Conservation (phyloP, 2,797 vertebrate species). For the Arnoldichthys spilopterus region DNA sequence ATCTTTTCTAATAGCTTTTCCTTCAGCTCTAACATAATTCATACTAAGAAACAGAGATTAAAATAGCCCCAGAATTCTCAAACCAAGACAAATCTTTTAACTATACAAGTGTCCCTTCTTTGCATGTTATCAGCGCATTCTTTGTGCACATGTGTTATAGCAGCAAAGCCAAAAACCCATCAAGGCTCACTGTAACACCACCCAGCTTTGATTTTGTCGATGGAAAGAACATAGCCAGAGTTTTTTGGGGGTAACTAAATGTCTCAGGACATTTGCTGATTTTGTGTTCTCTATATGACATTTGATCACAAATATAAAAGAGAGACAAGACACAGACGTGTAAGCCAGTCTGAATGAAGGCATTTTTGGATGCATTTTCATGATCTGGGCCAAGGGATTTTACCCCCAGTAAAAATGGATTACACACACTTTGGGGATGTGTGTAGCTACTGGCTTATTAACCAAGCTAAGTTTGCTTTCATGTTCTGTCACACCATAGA, state of each 20-base stretch:
- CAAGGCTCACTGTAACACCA: neutral
- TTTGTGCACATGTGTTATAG: neutral
- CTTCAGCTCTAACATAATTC: neutral
- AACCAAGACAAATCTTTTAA: conserved; percentile 17
- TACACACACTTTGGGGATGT: conserved; percentile 39
- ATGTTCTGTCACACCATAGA: conserved; percentile 36
- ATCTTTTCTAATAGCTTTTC: conserved; percentile 31
- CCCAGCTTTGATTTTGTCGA: conserved; percentile 24
- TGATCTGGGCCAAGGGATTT: conserved; percentile 51
- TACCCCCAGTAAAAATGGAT: conserved; percentile 41
- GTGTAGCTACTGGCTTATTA: conserved; percentile 45
- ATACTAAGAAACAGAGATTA: neutral
- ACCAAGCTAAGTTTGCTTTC: conserved; percentile 45
- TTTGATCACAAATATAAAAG: conserved; percentile 22
- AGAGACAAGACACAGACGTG: conserved; percentile 27
- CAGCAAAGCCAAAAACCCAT: neutral
- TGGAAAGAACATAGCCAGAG: neutral
- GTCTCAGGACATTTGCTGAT: neutral
- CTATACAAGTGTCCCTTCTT: neutral
- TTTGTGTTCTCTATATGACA: conserved; percentile 2
- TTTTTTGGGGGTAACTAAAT: neutral
- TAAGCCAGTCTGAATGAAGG: conserved; percentile 15
- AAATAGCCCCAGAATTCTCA: conserved; percentile 3
- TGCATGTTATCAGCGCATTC: neutral
- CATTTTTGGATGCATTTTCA: conserved; percentile 37